Evolutionary conservation across 2,113 vertebrate genomes (phyloP), one percentile per base, ranked within the genome.

Genomic region (Penelope pileata): DNA sequence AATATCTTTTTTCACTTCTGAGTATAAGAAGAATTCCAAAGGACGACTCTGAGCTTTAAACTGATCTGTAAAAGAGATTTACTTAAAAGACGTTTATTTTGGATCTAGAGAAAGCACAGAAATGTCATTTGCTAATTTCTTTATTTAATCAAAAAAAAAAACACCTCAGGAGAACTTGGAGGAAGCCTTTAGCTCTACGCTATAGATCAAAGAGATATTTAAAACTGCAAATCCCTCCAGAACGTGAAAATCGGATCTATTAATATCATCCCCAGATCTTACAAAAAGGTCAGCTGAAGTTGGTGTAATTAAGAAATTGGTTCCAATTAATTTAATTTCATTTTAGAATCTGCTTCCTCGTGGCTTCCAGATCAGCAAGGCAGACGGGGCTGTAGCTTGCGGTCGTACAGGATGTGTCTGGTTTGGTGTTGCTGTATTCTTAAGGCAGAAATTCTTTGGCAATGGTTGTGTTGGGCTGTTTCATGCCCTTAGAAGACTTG

Each of bases 301-400:
- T 74, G 47, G 47, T 92, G n/a, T 94, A 93, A 95, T 97, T 95
- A 94, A 83, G 63, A 88, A 83, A 91, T 95, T 66, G 82, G 82
- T 93, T 95, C 89, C 84, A 85, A 68, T 95, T 93, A 95, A 93
- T 91, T 73, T 64, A 50, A 88, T 94, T 90, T 85, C 30, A 77
- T 92, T 95, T 87, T 91, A 85, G 79, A 76, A 42, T 58, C 74
- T 74, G 50, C 26, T 89, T 83, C 50, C 0, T 19, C 2, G 23
- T 73, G 91, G 32, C 81, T 93, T 60, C 56, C 48, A 77, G 77
- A 62, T 30, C 67, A 68, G 78, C 83, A 76, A 26, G 34, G 84
- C 84, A 87, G 59, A 6, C 73, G 34, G 88, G 86, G 67, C 62
- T 58, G 38, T 12, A 47, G 51, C 40, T 62, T 47, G 4, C 10